Percentiles rank a stretch among this genome's conserved stretches.
These are phyloP conservation scores for Lepisosteus oculatus DNA, from an alignment of 2,113 vertebrate species.

Conservation along the genomic window DNA sequence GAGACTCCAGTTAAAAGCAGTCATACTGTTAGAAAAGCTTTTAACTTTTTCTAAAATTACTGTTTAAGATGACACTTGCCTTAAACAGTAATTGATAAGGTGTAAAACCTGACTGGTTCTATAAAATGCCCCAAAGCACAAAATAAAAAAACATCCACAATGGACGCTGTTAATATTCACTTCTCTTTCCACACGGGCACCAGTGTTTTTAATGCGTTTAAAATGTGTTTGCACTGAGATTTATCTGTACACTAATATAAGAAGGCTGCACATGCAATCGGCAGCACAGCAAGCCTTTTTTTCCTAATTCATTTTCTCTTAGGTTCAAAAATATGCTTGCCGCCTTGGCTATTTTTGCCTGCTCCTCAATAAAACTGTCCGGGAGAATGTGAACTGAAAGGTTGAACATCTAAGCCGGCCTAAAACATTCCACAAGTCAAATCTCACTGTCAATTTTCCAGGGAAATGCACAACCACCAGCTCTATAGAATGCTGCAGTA, in stretches of 20 bases:
- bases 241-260: neutral
- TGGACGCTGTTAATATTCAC: neutral
- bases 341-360: neutral
- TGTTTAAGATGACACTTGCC: too few relatives aligned
- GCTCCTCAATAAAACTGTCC: neutral
- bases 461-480: conserved; percentile 14
- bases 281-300: neutral
- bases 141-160: neutral
- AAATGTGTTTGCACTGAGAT: neutral
- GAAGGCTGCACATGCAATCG: neutral
- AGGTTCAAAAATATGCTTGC: neutral
- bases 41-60: too few relatives aligned
- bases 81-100: too few relatives aligned
- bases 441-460: conserved; percentile 39
- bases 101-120: neutral
- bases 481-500: neutral
- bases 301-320: neutral
- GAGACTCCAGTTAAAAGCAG: too few relatives aligned
- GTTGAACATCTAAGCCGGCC: conserved; percentile 28
- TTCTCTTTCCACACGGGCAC: neutral
- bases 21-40: too few relatives aligned
- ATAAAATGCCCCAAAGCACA: neutral
- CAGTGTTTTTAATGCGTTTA: neutral
- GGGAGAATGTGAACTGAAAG: conserved; percentile 1
- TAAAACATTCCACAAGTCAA: conserved; percentile 30